Base-by-base conservation (phyloP, 2,888 invertebrate genomes). In the Cetonia aurata region DNA sequence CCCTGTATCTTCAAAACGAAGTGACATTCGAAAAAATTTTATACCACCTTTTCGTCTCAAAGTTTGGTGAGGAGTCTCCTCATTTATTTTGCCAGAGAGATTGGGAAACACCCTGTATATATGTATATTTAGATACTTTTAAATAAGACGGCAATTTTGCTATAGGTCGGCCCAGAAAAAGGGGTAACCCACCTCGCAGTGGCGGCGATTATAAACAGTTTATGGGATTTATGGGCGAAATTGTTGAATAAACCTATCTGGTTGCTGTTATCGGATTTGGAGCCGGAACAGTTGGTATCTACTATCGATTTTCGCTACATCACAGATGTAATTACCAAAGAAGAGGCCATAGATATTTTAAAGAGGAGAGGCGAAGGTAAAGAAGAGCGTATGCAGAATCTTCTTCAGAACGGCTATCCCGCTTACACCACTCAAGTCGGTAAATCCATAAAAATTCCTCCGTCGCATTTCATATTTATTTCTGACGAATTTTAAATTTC, bases 151-250 rank as follows among this genome's bases (percentile, higher is more conserved):
- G 52, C 8, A 17, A 41, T 44, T 42, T 41, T 48, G 19, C 13
- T 52, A 68, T 80, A 94, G 95, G 88, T 96, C 65, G 96, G 96
- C 0, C 96, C 96, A 10, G 96, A 96, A 82, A 96, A 96, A 84
- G 96, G 96, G 9, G 96, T 93, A 0, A 91, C 90, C 10, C 96
- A 96, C 85, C 86, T 97, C 76, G 96, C 96, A 0, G 91, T 91
- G 1, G 96, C 95, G 0, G 96, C 95, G 8, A 89, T 96, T 66
- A 85, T 96, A n/a, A 97, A 96, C 83, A 93, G 95, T 0, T 83
- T 96, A 1, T 97, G 96, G 96, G 97, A 97, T 83, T 85, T 96
- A 66, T 96, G 96, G 96, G 96, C 92, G 0, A 90, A 93, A 77
- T 85, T 93, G 8, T 92, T 94, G 81, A 88, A 89, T 42, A 96